Conservation (phyloP, 2,113 vertebrate species). For the Phyllostomus hastatus region DNA sequence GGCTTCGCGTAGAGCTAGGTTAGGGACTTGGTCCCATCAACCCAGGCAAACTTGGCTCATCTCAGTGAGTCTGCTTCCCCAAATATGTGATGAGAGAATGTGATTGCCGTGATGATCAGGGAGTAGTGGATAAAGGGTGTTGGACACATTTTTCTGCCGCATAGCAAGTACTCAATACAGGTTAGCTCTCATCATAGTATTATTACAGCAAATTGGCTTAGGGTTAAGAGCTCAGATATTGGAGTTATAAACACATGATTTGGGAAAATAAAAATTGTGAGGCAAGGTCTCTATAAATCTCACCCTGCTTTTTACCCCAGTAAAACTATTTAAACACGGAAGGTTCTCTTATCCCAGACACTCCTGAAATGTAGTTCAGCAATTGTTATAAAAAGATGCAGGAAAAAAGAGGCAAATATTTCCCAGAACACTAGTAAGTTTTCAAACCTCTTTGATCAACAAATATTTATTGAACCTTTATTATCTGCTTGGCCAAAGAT, state of each 20-base stretch:
- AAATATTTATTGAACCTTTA: neutral
- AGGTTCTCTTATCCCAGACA: neutral
- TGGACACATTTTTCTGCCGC: neutral
- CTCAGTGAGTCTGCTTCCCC: neutral
- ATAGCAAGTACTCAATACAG: neutral
- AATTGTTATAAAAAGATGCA: neutral
- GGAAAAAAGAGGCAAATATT: neutral
- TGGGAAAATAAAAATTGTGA: neutral
- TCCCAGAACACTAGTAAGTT: neutral
- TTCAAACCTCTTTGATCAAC: neutral
- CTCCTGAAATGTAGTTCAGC: neutral
- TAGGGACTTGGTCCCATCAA: neutral
- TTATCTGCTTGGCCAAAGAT: neutral
- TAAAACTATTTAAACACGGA: neutral
- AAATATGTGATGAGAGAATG: neutral
- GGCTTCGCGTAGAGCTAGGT: neutral
- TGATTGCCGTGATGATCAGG: neutral
- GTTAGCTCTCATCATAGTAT: neutral
- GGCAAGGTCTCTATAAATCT: neutral
- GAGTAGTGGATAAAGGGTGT: neutral
- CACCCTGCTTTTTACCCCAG: neutral
- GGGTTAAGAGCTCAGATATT: neutral
- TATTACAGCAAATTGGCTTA: neutral
- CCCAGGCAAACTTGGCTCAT: neutral
- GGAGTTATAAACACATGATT: neutral